Conservation (phyloP, 1,140 invertebrate species). For the Anagrus nilaparvatae region DNA sequence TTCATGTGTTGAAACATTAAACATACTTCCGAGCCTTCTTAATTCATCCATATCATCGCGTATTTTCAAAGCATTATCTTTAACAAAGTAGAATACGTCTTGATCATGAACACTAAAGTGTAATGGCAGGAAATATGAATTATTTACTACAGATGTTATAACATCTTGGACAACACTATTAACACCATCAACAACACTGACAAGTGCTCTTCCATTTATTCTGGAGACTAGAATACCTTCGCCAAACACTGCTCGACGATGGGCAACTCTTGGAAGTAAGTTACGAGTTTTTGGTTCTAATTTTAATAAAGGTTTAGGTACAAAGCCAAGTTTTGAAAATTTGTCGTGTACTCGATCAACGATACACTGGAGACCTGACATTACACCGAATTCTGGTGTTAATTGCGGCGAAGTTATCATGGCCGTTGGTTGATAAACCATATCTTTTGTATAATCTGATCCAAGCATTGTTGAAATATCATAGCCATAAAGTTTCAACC, state of each 20-base stretch:
- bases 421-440: conserved; percentile 66
- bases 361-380: conserved; percentile 79
- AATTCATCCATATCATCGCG: conserved; percentile 83
- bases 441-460: conserved; percentile 61
- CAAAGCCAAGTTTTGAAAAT: conserved; percentile 71
- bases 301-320: conserved; percentile 68
- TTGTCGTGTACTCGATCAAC: conserved; percentile 70
- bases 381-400: conserved; percentile 75
- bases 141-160: conserved; percentile 87
- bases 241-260: conserved; percentile 75
- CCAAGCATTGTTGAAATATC: conserved; percentile 78
- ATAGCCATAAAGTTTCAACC: conserved; percentile 82
- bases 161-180: conserved; percentile 85
- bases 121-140: conserved; percentile 82
- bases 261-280: conserved; percentile 66
- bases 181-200: conserved; percentile 75
- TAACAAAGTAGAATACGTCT: conserved; percentile 93
- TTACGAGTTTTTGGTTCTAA: conserved; percentile 74
- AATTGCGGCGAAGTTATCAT: conserved; percentile 65
- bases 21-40: conserved; percentile 73
- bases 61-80: conserved; percentile 77
- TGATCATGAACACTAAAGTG: conserved; percentile 86
- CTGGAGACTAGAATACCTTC: conserved; percentile 81
- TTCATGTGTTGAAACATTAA: conserved; percentile 89
- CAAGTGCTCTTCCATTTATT: conserved; percentile 65